Base-by-base conservation (phyloP, 1,140 invertebrate species). In the Solen grandis region DNA sequence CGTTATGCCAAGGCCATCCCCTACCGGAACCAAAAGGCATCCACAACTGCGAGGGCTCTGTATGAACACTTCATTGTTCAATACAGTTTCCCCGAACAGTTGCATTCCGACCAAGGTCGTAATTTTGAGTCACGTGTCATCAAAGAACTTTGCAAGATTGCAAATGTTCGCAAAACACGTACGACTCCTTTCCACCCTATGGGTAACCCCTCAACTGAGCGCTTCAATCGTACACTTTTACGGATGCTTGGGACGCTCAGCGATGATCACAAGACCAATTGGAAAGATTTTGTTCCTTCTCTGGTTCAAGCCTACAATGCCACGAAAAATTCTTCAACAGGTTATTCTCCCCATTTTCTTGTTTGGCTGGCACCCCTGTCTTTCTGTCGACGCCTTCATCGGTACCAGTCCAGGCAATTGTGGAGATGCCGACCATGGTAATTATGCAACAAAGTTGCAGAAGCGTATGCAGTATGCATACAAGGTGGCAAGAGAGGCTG, bases 1-100 rank as follows among this genome's bases (percentile, higher is more conserved):
- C n/a, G 31, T 25, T 83, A 80, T 66, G 33, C 76, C 19, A 0
- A 65, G 59, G 82, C 68, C 3, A 55, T 80, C n/a, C 77, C 63
- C 25, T 62, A 63, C 16, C 35, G 68, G 22, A 73, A 73, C n/a
- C 59, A 66, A 33, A 68, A 52, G n/a, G 70, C 72, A n/a, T 35
- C n/a, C 5, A 59, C 74, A 69, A 55, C 1, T 4, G 46, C 68
- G 10, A 74, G 22, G 38, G 70, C 55, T 13, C 33, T 74, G 10
- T 59, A n/a, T 38, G 36, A 74, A 22, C 19, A 33, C 22, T 74
- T 59, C 25, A 38, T 74, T 38, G 10, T 19, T 0, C 25, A 60
- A 19, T 2, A 74, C 46, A 16, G 0, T 3, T 60, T 74, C 31
- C 70, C 41, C n/a, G n/a, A 25, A 5, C 8, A 52, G 8, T 41